Percentiles rank a stretch among this genome's conserved stretches.
These are phyloP conservation scores for Lates calcarifer DNA, from an alignment of 2,113 vertebrate species.

Conservation along the genomic window DNA sequence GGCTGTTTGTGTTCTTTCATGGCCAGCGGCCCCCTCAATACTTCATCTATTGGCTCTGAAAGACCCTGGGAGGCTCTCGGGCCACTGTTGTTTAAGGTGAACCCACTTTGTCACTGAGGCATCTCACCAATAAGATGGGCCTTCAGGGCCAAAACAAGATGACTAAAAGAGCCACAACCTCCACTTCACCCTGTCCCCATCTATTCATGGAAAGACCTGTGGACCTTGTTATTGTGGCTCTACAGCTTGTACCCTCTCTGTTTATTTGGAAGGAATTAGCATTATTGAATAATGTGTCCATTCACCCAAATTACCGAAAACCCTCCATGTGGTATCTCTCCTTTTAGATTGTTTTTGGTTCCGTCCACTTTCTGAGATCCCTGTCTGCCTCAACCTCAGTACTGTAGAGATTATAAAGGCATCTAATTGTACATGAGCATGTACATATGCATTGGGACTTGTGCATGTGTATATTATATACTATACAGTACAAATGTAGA, in stretches of 20 bases:
- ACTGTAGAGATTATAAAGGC: not conserved
- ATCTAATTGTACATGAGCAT: not conserved
- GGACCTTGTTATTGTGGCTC: not conserved
- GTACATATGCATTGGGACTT: not conserved
- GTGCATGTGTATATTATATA: too few species aligned
- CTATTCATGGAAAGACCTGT: slow-evolving; percentile 16
- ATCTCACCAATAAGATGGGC: slow-evolving; percentile 70
- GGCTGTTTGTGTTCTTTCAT: slow-evolving; percentile 88
- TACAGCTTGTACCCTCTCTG: not conserved
- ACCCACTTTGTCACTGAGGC: slow-evolving; percentile 76
- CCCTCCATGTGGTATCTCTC: not conserved
- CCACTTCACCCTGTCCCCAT: slow-evolving; percentile 41
- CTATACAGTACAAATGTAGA: too few species aligned
- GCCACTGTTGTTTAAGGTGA: slow-evolving; percentile 90
- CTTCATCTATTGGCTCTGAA: slow-evolving; percentile 83
- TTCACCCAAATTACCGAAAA: not conserved
- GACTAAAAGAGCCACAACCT: slow-evolving; percentile 73
- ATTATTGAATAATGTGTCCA: not conserved
- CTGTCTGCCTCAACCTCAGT: not conserved
- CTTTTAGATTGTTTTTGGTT: too few species aligned
- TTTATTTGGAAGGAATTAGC: not conserved
- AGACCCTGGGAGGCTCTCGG: slow-evolving; percentile 75
- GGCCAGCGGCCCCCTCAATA: slow-evolving; percentile 87
- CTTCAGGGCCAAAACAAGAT: slow-evolving; percentile 72
- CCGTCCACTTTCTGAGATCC: too few species aligned